These are phyloP conservation scores for Dyspetes luteomarginatus DNA, from an alignment of 2,888 invertebrate genomes.

Conservation along the genomic window DNA sequence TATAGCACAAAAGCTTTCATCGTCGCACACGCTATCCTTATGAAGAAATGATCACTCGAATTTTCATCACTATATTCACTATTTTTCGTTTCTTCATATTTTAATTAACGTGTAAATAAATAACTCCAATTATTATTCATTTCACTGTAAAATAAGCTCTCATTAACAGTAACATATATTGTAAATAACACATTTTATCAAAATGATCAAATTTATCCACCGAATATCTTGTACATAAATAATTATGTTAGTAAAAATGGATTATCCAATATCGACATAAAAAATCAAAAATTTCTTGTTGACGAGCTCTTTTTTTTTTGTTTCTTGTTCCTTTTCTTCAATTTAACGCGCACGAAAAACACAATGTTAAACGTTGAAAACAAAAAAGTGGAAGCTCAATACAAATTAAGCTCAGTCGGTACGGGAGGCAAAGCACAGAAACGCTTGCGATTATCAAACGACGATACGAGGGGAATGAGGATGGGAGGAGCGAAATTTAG, in stretches of 20 bases:
- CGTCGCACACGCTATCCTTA: constrained; percentile 12
- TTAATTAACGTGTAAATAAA: constrained; percentile 32
- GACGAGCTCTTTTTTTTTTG: constrained; percentile 38
- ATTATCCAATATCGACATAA: constrained; percentile 21
- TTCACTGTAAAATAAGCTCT: constrained; percentile 22
- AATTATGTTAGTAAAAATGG: not conserved
- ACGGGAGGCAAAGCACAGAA: constrained; percentile 72
- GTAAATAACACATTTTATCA: constrained; percentile 46
- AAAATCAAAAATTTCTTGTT: constrained; percentile 1
- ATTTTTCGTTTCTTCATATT: constrained; percentile 2
- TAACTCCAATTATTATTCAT: constrained; percentile 1
- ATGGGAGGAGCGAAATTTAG: constrained; percentile 71
- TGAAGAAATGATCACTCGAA: not conserved
- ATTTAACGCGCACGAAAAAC: constrained; percentile 23
- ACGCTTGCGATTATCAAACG: constrained; percentile 74
- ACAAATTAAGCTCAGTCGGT: constrained; percentile 78
- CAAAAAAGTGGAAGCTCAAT: constrained; percentile 76
- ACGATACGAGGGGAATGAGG: constrained; percentile 73
- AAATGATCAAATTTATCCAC: not conserved
- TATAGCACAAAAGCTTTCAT: constrained; percentile 27
- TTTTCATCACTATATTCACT: constrained; percentile 4
- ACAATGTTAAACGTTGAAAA: constrained; percentile 21
- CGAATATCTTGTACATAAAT: constrained; percentile 31
- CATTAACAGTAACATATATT: constrained; percentile 31
- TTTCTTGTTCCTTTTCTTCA: constrained; percentile 48